Evolutionary conservation across 2,888 invertebrate genomes (phyloP), one percentile per base, ranked within the genome.

Genomic region (Sisyra nigra): DNA sequence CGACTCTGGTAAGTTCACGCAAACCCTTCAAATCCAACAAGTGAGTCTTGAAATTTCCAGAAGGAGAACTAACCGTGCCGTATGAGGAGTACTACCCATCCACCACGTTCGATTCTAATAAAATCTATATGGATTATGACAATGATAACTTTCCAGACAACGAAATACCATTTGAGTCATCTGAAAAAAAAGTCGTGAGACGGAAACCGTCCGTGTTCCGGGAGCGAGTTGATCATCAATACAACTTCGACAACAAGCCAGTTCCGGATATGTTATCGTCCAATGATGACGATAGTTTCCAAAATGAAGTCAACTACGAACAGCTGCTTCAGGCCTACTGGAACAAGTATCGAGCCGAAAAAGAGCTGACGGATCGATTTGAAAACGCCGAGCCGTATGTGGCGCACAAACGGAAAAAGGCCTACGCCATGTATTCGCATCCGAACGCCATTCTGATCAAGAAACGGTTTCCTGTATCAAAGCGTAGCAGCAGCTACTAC

Each of bases 391-490:
- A 13, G 3, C 37, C 37, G 8, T 15, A 19, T 8, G 9, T 33
- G 9, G 9, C 33, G 5, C 33, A 14, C 9, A 33, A 33, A 33
- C 33, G 33, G 14, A 17, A 19, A 9, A n/a, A 18, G 7, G n/a
- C 37, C 10, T 18, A 10, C 10, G 9, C 2, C 3, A 37, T 37
- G 2, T 19, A 37, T 8, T 37, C 37, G 3, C 18, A 37, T 8
- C 19, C 37, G 3, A 19, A 31, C 29, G 35, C 38, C 15, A 39
- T 42, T 30, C 14, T 34, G 13, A 48, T 47, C 32, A 47, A 47
- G 44, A 80, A 79, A 60, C 68, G 76, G 3, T 80, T 77, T 53
- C 76, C 78, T 1, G 74, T 80, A 1, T 61, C 73, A 3, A 80
- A 81, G 56, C 67, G 80, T 2, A 79, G 79, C 40, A 72, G 71